Base-by-base conservation (phyloP, 2,888 invertebrate genomes). In the Tenodera sinensis region DNA sequence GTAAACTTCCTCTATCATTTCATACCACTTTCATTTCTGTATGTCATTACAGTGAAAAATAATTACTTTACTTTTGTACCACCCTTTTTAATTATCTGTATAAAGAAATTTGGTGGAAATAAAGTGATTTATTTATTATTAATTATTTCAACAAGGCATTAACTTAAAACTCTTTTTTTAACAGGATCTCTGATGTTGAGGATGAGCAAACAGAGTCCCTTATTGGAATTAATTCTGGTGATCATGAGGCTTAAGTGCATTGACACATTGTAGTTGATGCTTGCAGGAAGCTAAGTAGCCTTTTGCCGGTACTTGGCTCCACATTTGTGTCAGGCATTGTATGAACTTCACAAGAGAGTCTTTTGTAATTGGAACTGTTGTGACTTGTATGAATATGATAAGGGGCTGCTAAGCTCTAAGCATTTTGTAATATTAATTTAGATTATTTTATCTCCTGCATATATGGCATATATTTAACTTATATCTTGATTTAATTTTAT, bases 141-240 rank as follows among this genome's bases (percentile, higher is more conserved):
- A 42, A 42, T 42, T 12, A 12, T 42, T 42, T 9, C 42, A 42
- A 42, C 42, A 42, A 12, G 12, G 9, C 42, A 42, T 42, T 42
- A 42, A 42, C 42, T 42, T 42, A 42, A 0, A 42, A 88, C 91
- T 92, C 82, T 84, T 85, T 83, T 88, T 93, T 92, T 92, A 94
- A 91, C 91, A 95, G 96, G 92, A 94, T 95, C 92, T 94, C 95
- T 85, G 96, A 96, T 91, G 93, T 95, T 90, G 95, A 96, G 92
- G 94, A 95, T 89, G 96, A 96, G 92, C 96, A 96, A 93, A 95
- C 95, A 28, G 96, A 96, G 93, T 96, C 96, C 90, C 93, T 96
- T 83, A 96, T 96, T 92, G 95, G 95, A 90, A 94, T 95, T 91
- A 95, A 95, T 91, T 94, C 93, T 90, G 94, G 94, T 91, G 95